Evolutionary conservation across 2,113 vertebrate species (phyloP).

Genomic region (Oreochromis aureus): DNA sequence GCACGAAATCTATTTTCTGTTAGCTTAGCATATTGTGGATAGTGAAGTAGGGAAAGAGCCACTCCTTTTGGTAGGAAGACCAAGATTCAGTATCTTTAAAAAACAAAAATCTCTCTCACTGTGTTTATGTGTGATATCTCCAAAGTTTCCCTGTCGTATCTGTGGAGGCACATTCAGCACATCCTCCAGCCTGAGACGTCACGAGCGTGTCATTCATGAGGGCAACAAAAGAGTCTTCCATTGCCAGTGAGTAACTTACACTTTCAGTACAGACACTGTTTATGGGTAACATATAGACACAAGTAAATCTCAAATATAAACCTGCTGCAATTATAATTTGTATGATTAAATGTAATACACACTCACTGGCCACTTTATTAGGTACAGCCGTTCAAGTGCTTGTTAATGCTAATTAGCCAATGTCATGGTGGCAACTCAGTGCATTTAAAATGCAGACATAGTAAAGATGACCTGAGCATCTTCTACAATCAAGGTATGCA

Average conservation of each 20-base stretch:
- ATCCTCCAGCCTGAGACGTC: slow-evolving; percentile 83
- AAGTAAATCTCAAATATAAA: neutral
- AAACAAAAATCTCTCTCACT: neutral
- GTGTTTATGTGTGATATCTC: neutral
- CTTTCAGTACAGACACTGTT: neutral
- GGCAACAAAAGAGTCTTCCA: slow-evolving; percentile 91
- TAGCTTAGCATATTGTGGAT: neutral
- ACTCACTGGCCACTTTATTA: neutral
- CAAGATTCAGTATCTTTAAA: neutral
- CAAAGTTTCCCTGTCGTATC: slow-evolving; percentile 86
- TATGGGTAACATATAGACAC: neutral
- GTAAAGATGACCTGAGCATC: neutral
- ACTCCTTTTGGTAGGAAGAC: neutral
- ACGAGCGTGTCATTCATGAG: slow-evolving; percentile 89
- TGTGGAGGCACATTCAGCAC: slow-evolving; percentile 91
- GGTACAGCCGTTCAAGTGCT: neutral
- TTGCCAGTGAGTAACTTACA: slow-evolving; percentile 78
- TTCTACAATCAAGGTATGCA: neutral
- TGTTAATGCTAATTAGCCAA: neutral
- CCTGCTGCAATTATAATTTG: neutral
- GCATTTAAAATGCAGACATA: neutral
- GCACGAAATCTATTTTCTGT: neutral
- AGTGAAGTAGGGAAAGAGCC: neutral
- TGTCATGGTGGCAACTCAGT: neutral
- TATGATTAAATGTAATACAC: neutral